Percentiles rank a stretch among this genome's conserved stretches.
Conservation (phyloP, 2,797 vertebrate species). For the Enteromius radiatus region DNA sequence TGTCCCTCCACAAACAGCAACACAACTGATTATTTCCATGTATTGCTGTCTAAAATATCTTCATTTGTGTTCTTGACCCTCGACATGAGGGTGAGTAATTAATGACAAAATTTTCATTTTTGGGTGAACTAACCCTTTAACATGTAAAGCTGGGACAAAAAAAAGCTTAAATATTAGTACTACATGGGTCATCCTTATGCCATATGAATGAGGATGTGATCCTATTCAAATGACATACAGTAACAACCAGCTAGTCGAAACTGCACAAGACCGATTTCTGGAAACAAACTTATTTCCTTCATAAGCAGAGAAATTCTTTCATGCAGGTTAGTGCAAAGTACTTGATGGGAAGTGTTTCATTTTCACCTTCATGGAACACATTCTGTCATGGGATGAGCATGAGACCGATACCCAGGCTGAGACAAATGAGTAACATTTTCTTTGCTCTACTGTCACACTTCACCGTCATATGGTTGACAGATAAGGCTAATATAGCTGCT, state of each 20-base stretch:
- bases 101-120: no score
- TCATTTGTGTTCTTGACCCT: no score
- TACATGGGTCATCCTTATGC: slow-evolving; percentile 40
- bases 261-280: slow-evolving; percentile 30
- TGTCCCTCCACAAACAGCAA: no score
- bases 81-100: no score
- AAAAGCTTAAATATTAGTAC: slow-evolving; percentile 14
- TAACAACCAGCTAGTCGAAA: slow-evolving; percentile 26
- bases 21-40: no score
- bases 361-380: slow-evolving; percentile 52
- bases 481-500: neutral
- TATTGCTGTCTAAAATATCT: no score
- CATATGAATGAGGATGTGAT: slow-evolving; percentile 49
- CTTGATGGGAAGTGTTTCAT: slow-evolving; percentile 23
- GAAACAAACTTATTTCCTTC: slow-evolving; percentile 40
- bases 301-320: slow-evolving; percentile 69
- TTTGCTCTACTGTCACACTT: neutral
- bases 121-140: neutral
- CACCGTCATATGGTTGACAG: slow-evolving; percentile 16
- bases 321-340: slow-evolving; percentile 74
- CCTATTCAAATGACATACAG: slow-evolving; percentile 49
- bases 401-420: slow-evolving; percentile 16
- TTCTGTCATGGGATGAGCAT: slow-evolving; percentile 57
- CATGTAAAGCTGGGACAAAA: slow-evolving; percentile 32
- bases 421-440: neutral